Percentiles rank a stretch among this genome's conserved stretches.
phyloP scores from a whole-genome alignment of 23 tunicate genomes.

The Styela clava region DNA sequence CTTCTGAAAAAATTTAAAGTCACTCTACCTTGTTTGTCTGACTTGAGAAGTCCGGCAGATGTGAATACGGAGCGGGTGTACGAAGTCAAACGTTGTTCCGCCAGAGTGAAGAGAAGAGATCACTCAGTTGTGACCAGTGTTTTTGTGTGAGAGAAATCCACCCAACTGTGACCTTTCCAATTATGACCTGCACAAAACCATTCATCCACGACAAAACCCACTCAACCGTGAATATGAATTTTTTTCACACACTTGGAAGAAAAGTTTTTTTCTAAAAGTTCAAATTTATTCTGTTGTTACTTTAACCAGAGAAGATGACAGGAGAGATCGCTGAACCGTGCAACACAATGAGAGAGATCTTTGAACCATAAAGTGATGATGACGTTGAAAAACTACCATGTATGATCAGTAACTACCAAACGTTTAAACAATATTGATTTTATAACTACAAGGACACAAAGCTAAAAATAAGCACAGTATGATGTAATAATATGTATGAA shows the following conservation, averaged over 20 bases:
- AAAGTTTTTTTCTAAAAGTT: too few species aligned
- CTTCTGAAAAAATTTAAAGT: too few species aligned
- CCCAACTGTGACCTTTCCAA: neutral
- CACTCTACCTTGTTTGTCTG: constrained; percentile 13
- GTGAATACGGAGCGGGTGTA: constrained; percentile 28
- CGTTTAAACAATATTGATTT: too few species aligned
- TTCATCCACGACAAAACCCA: neutral
- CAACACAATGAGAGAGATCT: neutral
- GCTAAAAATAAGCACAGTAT: too few species aligned
- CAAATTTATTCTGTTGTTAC: too few species aligned
- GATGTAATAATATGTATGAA: too few species aligned
- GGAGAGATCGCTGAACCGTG: neutral
- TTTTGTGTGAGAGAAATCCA: neutral
- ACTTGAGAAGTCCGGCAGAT: constrained; percentile 25
- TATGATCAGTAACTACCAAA: neutral
- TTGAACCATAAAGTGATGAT: neutral
- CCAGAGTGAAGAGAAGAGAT: constrained; percentile 15
- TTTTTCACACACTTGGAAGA: too few species aligned
- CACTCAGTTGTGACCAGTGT: constrained; percentile 7
- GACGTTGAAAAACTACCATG: neutral
- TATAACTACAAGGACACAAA: neutral
- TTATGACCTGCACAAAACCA: neutral
- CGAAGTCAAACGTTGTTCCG: neutral
- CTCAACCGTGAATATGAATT: neutral
- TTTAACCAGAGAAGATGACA: neutral